Evolutionary conservation across 2,113 vertebrate genomes (phyloP).

Genomic region (Anolis carolinensis): DNA sequence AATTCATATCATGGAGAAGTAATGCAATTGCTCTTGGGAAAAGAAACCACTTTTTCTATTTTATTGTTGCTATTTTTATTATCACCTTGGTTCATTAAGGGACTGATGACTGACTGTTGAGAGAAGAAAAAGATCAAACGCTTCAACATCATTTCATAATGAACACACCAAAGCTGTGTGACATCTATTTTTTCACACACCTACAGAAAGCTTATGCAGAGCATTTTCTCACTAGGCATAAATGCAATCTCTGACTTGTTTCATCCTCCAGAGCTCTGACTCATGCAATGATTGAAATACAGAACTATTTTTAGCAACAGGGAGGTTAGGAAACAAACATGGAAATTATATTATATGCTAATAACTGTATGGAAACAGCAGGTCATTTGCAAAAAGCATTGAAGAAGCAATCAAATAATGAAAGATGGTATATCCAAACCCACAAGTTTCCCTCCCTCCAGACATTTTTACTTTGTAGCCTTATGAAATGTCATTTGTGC

Average conservation of each 20-base stretch:
- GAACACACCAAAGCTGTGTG: background rate
- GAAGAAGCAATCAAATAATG: conserved; percentile 36
- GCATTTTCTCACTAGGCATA: background rate
- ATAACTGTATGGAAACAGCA: conserved; percentile 42
- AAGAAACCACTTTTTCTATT: conserved; percentile 44
- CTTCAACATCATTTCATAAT: background rate
- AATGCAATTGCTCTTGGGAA: conserved; percentile 28
- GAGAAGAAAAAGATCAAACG: conserved; percentile 20
- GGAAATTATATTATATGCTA: background rate
- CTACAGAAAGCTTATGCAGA: background rate
- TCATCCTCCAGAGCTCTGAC: background rate
- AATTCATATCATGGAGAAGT: conserved; percentile 15
- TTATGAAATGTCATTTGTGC: conserved; percentile 11
- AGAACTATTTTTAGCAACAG: background rate
- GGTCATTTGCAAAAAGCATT: conserved; percentile 29
- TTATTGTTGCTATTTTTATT: conserved; percentile 24
- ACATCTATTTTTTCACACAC: background rate
- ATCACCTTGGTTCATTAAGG: background rate
- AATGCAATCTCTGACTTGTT: background rate
- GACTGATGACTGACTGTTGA: background rate
- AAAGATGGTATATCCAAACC: conserved; percentile 44
- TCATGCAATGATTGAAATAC: conserved; percentile 22
- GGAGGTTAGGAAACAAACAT: conserved; percentile 4
- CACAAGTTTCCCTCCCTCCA: too few relatives aligned
- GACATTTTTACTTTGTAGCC: too few relatives aligned